phyloP scores from a whole-genome alignment of 2,113 vertebrate species.

The Lethenteron reissneri region DNA sequence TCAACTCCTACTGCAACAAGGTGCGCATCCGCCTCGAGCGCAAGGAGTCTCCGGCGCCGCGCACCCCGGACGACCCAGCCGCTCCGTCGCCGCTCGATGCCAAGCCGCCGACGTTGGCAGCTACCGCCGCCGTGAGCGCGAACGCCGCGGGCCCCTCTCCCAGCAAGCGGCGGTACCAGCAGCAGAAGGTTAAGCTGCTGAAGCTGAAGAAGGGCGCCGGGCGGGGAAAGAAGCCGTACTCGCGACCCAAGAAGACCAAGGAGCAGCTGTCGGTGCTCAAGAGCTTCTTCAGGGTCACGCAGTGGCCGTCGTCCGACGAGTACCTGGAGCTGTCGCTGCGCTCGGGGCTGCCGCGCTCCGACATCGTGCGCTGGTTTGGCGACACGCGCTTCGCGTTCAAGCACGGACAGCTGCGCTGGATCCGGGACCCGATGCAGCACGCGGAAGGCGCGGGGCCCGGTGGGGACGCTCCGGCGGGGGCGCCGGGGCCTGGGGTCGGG shows the following conservation, averaged over 20 bases:
- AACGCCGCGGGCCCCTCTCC: too few relatives aligned
- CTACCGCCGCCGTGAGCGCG: too few relatives aligned
- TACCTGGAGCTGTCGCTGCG: slow-evolving; percentile 45
- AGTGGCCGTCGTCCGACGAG: slow-evolving; percentile 56
- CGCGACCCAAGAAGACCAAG: slow-evolving; percentile 50
- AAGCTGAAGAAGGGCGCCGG: slow-evolving; percentile 1
- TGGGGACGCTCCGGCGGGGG: too few relatives aligned
- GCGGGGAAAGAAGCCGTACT: background rate
- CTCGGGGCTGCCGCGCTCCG: slow-evolving; percentile 47
- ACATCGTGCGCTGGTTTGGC: slow-evolving; percentile 73
- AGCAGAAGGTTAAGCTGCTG: background rate
- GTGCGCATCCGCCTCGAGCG: too few relatives aligned
- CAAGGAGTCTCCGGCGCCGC: too few relatives aligned
- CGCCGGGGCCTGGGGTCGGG: too few relatives aligned
- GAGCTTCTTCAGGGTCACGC: slow-evolving; percentile 47
- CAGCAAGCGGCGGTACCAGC: too few relatives aligned
- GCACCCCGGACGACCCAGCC: too few relatives aligned
- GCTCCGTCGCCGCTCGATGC: too few relatives aligned
- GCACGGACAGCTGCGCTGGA: slow-evolving; percentile 62
- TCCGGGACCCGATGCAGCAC: slow-evolving; percentile 16
- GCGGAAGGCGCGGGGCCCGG: too few relatives aligned
- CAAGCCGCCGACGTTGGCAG: too few relatives aligned
- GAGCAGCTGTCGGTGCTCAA: slow-evolving; percentile 55
- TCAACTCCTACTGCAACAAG: too few relatives aligned
- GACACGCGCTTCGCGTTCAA: slow-evolving; percentile 67